These are phyloP conservation scores for Ferdinandea cuprea DNA, from an alignment of 2,888 invertebrate genomes.

Conservation along the genomic window DNA sequence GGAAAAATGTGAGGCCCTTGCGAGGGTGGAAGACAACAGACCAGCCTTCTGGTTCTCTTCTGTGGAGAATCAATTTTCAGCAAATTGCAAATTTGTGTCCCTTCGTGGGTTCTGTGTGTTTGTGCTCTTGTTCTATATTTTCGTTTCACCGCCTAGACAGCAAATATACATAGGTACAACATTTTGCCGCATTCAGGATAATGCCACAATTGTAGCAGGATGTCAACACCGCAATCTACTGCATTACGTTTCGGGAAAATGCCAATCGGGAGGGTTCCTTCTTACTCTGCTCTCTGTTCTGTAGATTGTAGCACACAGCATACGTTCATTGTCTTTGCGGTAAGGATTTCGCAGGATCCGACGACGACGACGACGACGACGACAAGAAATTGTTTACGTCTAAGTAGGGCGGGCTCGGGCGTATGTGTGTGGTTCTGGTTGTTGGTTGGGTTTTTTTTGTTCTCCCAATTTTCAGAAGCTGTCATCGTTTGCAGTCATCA, in stretches of 20 bases:
- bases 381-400: constrained; percentile 27
- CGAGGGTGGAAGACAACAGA: constrained; percentile 21
- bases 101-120: constrained; percentile 2
- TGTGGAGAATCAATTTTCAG: constrained; percentile 61
- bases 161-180: constrained; percentile 14
- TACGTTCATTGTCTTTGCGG: constrained; percentile 56
- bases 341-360: constrained; percentile 42
- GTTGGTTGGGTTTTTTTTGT: constrained; percentile 2
- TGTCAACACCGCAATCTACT: constrained; percentile 61
- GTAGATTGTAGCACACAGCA: neutral
- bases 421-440: neutral
- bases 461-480: constrained; percentile 34
- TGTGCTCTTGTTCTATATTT: constrained; percentile 5
- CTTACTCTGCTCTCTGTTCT: too few species aligned
- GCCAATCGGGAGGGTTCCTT: constrained; percentile 47
- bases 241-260: constrained; percentile 56
- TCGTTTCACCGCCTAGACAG: neutral
- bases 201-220: constrained; percentile 57
- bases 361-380: constrained; percentile 37
- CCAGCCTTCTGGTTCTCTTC: constrained; percentile 43
- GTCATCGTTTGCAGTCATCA: constrained; percentile 47
- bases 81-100: constrained; percentile 60
- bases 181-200: constrained; percentile 69
- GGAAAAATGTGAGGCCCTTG: constrained; percentile 44
- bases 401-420: constrained; percentile 3